These are phyloP conservation scores for Operophtera brumata DNA, from an alignment of 2,888 invertebrate genomes.

Conservation along the genomic window DNA sequence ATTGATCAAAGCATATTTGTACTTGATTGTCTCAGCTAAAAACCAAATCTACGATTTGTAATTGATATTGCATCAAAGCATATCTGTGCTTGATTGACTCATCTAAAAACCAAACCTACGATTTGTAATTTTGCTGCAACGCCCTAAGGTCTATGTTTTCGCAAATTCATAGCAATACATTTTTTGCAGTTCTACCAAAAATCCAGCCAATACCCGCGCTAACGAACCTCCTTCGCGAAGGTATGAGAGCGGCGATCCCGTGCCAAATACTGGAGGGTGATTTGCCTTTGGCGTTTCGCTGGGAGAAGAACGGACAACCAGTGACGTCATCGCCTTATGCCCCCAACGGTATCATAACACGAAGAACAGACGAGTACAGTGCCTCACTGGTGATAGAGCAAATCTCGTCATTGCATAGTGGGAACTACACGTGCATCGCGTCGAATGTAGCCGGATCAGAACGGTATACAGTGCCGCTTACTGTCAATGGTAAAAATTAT, in stretches of 20 bases:
- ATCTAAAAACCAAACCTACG: too few relatives aligned
- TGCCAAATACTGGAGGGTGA: conserved; percentile 96
- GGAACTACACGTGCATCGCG: conserved; percentile 96
- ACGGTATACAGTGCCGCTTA: conserved; percentile 87
- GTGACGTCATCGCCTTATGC: conserved; percentile 83
- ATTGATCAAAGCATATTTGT: too few relatives aligned
- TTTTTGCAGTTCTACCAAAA: conserved; percentile 87
- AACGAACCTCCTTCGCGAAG: conserved; percentile 89
- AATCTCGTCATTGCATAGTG: conserved; percentile 91
- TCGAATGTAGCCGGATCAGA: conserved; percentile 91
- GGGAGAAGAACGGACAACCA: conserved; percentile 93
- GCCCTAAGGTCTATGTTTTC: conserved; percentile 4
- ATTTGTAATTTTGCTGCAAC: too few relatives aligned
- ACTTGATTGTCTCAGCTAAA: too few relatives aligned
- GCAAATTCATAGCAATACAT: conserved; percentile 17
- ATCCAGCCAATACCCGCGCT: conserved; percentile 91
- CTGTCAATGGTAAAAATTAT: conserved; percentile 86
- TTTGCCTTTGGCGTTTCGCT: conserved; percentile 93
- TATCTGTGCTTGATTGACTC: too few relatives aligned
- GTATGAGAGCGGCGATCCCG: conserved; percentile 93
- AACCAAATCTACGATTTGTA: too few relatives aligned
- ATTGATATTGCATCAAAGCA: too few relatives aligned
- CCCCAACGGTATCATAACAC: conserved; percentile 69
- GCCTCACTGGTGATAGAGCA: conserved; percentile 92
- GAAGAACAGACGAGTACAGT: conserved; percentile 90